Percentiles rank a stretch among this genome's conserved stretches.
These are phyloP conservation scores for Rhynchopsitta pachyrhyncha DNA, from an alignment of 2,113 vertebrate genomes.

Conservation along the genomic window DNA sequence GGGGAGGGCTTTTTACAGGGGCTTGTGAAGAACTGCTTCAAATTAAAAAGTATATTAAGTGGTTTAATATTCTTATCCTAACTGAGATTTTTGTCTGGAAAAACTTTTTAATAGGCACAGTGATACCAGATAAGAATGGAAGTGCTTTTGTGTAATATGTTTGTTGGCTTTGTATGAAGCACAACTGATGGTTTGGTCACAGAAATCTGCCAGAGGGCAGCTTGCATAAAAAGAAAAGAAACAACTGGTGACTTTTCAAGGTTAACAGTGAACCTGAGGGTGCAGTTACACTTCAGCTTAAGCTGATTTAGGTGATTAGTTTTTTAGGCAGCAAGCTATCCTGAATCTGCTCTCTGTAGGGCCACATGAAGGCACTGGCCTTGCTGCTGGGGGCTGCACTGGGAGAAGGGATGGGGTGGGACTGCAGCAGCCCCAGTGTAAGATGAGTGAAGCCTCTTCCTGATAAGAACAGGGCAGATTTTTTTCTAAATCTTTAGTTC, in stretches of 20 bases:
- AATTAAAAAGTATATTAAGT: neutral
- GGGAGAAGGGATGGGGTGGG: neutral
- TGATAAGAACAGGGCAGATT: neutral
- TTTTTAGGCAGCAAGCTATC: neutral
- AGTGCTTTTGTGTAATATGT: slow-evolving; percentile 50
- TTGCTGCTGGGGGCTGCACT: neutral
- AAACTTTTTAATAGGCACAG: slow-evolving; percentile 29
- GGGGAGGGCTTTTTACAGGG: neutral
- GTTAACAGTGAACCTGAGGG: slow-evolving; percentile 65
- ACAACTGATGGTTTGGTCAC: slow-evolving; percentile 74
- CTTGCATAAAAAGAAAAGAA: slow-evolving; percentile 67
- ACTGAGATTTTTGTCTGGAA: slow-evolving; percentile 52
- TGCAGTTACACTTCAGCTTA: slow-evolving; percentile 50
- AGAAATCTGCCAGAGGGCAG: slow-evolving; percentile 71
- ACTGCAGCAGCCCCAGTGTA: neutral
- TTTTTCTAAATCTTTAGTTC: neutral
- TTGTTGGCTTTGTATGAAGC: slow-evolving; percentile 67
- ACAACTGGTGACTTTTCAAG: slow-evolving; percentile 65
- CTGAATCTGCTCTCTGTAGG: neutral
- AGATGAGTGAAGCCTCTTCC: neutral
- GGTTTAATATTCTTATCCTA: slow-evolving; percentile 16
- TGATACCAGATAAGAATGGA: slow-evolving; percentile 60
- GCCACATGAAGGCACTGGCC: neutral
- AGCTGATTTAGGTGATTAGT: slow-evolving; percentile 48
- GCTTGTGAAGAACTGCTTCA: slow-evolving; percentile 9